Evolutionary conservation across 2,113 vertebrate species (phyloP).

Genomic region (Ovibos moschatus): DNA sequence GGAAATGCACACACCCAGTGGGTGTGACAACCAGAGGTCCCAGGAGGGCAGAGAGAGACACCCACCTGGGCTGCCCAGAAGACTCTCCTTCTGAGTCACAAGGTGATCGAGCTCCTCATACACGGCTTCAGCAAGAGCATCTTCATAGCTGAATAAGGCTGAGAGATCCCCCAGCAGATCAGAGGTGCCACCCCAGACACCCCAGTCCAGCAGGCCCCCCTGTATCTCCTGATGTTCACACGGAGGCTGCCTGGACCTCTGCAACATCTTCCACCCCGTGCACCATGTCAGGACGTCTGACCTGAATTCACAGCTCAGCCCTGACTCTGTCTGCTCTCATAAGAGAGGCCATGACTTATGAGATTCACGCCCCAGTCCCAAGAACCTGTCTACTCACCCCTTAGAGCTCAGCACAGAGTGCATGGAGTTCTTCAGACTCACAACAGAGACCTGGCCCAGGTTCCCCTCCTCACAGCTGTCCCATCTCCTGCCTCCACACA

Average conservation of each 20-base stretch:
- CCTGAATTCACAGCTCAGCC: neutral
- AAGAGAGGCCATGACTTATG: neutral
- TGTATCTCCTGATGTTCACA: neutral
- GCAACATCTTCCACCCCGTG: accelerated
- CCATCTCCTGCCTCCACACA: neutral
- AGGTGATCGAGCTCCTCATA: neutral
- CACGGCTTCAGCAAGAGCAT: neutral
- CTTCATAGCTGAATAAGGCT: neutral
- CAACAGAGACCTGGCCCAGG: neutral
- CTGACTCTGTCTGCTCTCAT: neutral
- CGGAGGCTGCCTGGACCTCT: accelerated
- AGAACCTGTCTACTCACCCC: neutral
- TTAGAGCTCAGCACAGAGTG: neutral
- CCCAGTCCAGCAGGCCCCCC: accelerated
- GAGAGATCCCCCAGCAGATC: neutral
- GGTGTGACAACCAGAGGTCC: neutral
- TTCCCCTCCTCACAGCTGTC: neutral
- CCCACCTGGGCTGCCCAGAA: neutral
- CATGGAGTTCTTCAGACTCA: neutral
- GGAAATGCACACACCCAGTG: accelerated
- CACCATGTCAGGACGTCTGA: neutral
- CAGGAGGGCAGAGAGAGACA: neutral
- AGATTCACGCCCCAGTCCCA: neutral
- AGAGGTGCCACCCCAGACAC: neutral
- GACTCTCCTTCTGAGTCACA: neutral